A percentile compares a stretch with the other conserved stretches of the same genome.
Evolutionary conservation across 2,888 invertebrate genomes (phyloP).

Genomic region (Meta bourneti): DNA sequence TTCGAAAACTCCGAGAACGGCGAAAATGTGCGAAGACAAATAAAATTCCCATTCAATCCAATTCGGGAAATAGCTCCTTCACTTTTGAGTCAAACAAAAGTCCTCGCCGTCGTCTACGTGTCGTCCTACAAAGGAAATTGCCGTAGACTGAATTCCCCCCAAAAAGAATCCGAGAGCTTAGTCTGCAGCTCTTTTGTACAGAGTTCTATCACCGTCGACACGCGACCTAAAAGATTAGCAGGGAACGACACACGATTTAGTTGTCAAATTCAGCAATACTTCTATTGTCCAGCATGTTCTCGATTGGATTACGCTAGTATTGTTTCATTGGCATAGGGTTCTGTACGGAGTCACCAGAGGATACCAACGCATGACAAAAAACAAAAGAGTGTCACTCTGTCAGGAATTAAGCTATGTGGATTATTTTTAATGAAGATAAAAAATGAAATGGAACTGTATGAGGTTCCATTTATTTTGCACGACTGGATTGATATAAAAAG

Average conservation of each 20-base stretch:
- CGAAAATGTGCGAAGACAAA: background rate
- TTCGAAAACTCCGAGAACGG: no score
- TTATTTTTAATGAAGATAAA: no score
- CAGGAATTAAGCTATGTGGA: no score
- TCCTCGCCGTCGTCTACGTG: conserved; percentile 24
- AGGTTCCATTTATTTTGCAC: no score
- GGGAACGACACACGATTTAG: conserved; percentile 5
- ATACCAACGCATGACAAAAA: no score
- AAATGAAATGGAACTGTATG: no score
- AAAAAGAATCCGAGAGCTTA: conserved; percentile 19
- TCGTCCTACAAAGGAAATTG: conserved; percentile 46
- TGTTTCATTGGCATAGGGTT: no score
- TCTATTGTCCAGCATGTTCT: background rate
- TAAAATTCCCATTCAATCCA: conserved; percentile 11
- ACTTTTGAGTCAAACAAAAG: conserved; percentile 24
- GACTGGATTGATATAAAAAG: no score
- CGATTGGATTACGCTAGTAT: conserved; percentile 1
- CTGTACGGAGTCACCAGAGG: no score
- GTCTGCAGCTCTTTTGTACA: background rate
- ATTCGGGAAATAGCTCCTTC: conserved; percentile 34
- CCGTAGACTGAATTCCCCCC: background rate
- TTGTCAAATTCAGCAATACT: conserved; percentile 17
- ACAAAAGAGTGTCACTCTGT: no score
- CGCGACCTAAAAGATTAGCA: conserved; percentile 15
- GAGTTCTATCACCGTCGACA: background rate